Base-by-base conservation (phyloP, 2,797 vertebrate genomes). In the Nothura maculosa region DNA sequence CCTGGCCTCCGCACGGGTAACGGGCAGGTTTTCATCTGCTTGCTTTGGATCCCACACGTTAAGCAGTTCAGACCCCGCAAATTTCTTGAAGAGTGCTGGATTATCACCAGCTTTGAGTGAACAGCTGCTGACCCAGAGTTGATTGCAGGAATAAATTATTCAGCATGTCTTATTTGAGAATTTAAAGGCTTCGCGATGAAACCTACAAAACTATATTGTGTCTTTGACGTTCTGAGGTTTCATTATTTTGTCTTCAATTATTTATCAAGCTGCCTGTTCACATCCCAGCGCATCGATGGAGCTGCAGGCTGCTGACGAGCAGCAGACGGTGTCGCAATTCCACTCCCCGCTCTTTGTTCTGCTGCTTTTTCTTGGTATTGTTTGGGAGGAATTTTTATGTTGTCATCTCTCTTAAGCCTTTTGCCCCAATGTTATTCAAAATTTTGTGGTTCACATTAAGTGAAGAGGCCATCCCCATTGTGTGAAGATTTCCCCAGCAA, bases 141-240 rank as follows among this genome's bases (percentile, higher is more conserved):
- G 97, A 97, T 97, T n/a, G 96, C 62, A 68, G 70, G 94, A 92
- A 95, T 97, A 96, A 97, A 97, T 98, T 97, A 97, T 97, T 98
- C 96, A 97, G 88, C 81, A 91, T 95, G 95, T 97, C 96, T 97
- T 96, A 93, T 95, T 97, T 96, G 95, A 92, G 96, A 96, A 97
- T 94, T 96, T 91, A 96, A 40, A 96, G 88, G 92, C 95, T 96
- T 96, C 6, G 0, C 95, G 96, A 81, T 97, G 94, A 97, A 97
- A 97, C 89, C 96, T 96, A 77, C 94, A 89, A 94, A 97, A 96
- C 91, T 94, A 66, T 96, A 88, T 96, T 97, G 93, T 92, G 95
- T 96, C 81, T 96, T 91, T 92, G 94, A 94, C 89, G 86, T 94
- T 96, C 93, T 93, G 76, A 81, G 87, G 72, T 97, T 97, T 97